Evolutionary conservation across 2,113 vertebrate genomes (phyloP).

Genomic region (Bagarius yarrelli): DNA sequence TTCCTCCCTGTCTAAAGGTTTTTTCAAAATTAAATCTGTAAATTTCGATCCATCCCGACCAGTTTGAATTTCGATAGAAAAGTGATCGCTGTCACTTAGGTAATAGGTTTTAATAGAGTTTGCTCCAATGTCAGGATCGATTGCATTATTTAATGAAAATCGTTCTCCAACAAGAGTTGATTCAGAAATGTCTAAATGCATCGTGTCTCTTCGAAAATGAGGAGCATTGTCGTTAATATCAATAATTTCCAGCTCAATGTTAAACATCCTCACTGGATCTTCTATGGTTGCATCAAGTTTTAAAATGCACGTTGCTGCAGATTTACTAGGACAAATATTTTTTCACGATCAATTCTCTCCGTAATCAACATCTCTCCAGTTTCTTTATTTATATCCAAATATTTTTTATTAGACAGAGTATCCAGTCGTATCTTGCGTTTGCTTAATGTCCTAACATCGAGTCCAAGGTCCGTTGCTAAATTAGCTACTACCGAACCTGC

Average conservation of each 20-base stretch:
- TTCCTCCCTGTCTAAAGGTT: constrained; percentile 66
- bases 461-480: constrained; percentile 69
- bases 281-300: constrained; percentile 65
- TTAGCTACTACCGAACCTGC: constrained; percentile 65
- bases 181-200: constrained; percentile 48
- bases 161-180: constrained; percentile 40
- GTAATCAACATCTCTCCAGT: constrained; percentile 67
- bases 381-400: constrained; percentile 69
- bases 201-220: constrained; percentile 37
- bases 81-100: constrained; percentile 56
- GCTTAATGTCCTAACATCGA: constrained; percentile 50
- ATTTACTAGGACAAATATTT: constrained; percentile 52
- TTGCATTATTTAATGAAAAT: constrained; percentile 51
- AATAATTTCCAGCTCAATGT: constrained; percentile 51
- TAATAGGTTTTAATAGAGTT: constrained; percentile 52
- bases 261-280: constrained; percentile 51
- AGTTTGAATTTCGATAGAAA: constrained; percentile 61
- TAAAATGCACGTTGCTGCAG: constrained; percentile 51
- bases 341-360: constrained; percentile 66
- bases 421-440: constrained; percentile 55
- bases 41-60: constrained; percentile 52
- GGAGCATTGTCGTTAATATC: constrained; percentile 56
- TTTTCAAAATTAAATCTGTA: constrained; percentile 52
- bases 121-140: constrained; percentile 47
- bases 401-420: constrained; percentile 52